Evolutionary conservation across 2,888 invertebrate genomes (phyloP), one percentile per base, ranked within the genome.

Genomic region (Ariolimax columbianus): DNA sequence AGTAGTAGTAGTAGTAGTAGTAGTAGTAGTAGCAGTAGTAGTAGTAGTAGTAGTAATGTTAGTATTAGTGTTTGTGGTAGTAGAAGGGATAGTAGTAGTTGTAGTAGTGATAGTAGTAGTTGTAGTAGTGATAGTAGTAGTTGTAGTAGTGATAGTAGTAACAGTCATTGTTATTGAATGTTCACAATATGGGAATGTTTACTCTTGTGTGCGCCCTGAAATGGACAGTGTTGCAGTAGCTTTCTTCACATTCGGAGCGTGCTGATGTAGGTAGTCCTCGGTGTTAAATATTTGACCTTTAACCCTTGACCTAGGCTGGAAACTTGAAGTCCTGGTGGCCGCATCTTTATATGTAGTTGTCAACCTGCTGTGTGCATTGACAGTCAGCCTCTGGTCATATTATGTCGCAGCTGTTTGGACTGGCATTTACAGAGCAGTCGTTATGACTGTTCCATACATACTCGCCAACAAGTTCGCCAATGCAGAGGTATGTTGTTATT

Each of bases 291-390:
- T n/a, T n/a, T n/a, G n/a, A n/a, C n/a, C n/a, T n/a, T n/a, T n/a
- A n/a, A n/a, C n/a, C n/a, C n/a, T n/a, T n/a, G n/a, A n/a, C 30
- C 33, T 47, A 82, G 82, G 82, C 26, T 82, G 82, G 82, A 55
- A 63, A 30, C 23, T 73, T 17, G 82, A 82, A 75, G 38, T 73
- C 9, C 26, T 82, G 6, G 72, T 82, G 23, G 30, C 82, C 0
- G 0, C 40, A 11, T 38, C 43, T 3, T n/a, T 73, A 1, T 63
- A 82, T 55, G 63, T 83, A 0, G n/a, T 68, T 19, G n/a, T 83
- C 47, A 73, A 73, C 77, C 33, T 83, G 9, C 36, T 66, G 33
- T 77, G 55, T 66, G 83, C 83, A 6, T 36, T 83, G 7, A 77
- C 83, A 0, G 77, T 55, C 43, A 73, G 63, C 7, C 26, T 83